Percentiles rank a stretch among this genome's conserved stretches.
phyloP scores from a whole-genome alignment of 1,140 invertebrate genomes.

The Semibalanus balanoides region DNA sequence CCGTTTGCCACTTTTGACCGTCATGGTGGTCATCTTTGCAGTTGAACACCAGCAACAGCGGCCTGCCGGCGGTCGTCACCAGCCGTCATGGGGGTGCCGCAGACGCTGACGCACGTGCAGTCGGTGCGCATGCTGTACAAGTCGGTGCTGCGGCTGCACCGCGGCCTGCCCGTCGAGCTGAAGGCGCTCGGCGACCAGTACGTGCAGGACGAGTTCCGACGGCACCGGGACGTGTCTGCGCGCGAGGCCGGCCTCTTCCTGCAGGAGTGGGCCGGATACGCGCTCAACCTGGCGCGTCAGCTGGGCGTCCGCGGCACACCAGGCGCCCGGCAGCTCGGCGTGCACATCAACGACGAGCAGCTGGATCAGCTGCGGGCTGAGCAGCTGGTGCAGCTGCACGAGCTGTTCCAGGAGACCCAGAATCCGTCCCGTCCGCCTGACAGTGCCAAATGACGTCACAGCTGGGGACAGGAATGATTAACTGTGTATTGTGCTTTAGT shows the following conservation, averaged over 20 bases:
- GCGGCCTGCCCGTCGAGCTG: slow-evolving; percentile 60
- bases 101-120: slow-evolving; percentile 38
- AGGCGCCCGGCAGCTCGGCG: slow-evolving; percentile 39
- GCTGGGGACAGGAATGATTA: too few species aligned
- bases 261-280: slow-evolving; percentile 78
- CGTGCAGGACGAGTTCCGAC: slow-evolving; percentile 71
- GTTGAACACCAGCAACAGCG: too few species aligned
- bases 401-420: slow-evolving; percentile 38
- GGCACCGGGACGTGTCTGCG: slow-evolving; percentile 60
- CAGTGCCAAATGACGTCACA: too few species aligned
- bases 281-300: slow-evolving; percentile 52
- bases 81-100: not conserved
- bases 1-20: too few species aligned
- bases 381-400: slow-evolving; percentile 65
- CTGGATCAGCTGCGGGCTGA: slow-evolving; percentile 59
- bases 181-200: slow-evolving; percentile 52
- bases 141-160: slow-evolving; percentile 66
- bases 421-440: too few species aligned
- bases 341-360: slow-evolving; percentile 41
- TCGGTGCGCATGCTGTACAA: slow-evolving; percentile 69
- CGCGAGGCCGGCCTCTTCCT: slow-evolving; percentile 60
- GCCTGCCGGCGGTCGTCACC: too few species aligned
- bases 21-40: too few species aligned
- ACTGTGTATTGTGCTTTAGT: too few species aligned
- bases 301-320: slow-evolving; percentile 44